Evolutionary conservation across 2,113 vertebrate species (phyloP), one percentile per base, ranked within the genome.

Genomic region (Megaceryle maxima): DNA sequence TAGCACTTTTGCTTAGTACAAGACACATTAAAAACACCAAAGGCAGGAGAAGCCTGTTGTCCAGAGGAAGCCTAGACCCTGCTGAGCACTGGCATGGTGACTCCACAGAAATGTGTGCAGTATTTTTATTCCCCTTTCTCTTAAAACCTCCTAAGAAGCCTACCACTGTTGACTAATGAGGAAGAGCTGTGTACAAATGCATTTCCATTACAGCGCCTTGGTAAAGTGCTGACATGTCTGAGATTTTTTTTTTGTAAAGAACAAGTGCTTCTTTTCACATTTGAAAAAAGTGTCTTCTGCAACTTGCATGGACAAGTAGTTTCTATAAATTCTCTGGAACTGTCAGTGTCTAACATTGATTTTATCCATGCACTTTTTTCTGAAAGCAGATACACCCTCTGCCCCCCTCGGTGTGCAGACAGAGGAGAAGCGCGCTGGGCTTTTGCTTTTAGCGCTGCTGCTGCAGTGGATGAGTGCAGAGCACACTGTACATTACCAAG

Each of bases 241-340:
- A 94, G 72, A 41, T 81, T 76, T 95, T 97, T 96, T 97, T 97
- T 97, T 97, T 95, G 85, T 96, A 95, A 97, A 96, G 91, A 96
- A 93, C 88, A 92, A 97, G 96, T 97, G 86, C 94, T 98, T 97
- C 95, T 98, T 98, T 98, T 98, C 97, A 98, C 97, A 97, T 97
- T 97, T 97, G 96, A 95, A 97, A 57, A 92, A 97, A 96, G 81
- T 66, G 94, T 97, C 94, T 98, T 98, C 97, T 98, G 96, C 96
- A 97, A 96, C 87, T 97, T 97, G 87, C 92, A 96, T 87, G 84
- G 94, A 95, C 92, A 95, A 81, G 88, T 92, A 92, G 87, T 95
- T 97, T 96, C 88, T 94, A 89, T 96, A 91, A 97, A 95, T 96
- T 97, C 96, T 97, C 88, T 96, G 95, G 92, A 95, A 95, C 56